Base-by-base conservation (phyloP, 2,888 invertebrate species). In the Bruchidius siliquastri region DNA sequence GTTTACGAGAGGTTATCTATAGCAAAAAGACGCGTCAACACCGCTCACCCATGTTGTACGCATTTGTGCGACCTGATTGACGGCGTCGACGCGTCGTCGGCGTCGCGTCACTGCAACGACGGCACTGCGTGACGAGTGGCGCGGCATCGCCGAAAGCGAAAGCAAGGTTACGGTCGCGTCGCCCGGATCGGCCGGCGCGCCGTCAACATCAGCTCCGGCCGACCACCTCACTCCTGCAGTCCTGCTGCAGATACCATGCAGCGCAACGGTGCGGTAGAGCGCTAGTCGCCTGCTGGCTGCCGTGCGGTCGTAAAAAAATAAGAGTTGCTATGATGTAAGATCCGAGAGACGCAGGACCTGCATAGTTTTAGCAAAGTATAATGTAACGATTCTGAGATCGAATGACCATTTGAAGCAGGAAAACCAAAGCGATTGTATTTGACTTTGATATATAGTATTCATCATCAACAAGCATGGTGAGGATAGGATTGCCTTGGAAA, bases 81-180 rank as follows among this genome's bases (percentile, higher is more conserved):
- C 49, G 49, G 10, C 49, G 1, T 8, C 49, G 49, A 49, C 1
- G 49, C 49, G 49, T 49, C 18, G 49, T 49, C 49, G 13, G 49
- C 49, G 49, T 49, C 49, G 8, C 18, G 18, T 4, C 49, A 13
- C 8, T 49, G 49, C 30, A 30, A 8, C 30, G 30, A 30, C 30
- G 30, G 30, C 30, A 8, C 30, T 30, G 30, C n/a, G n/a, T 30
- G 30, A 30, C 30, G 30, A n/a, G 49, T 49, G 49, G 1, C 6
- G 49, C 49, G 49, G 0, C 49, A 13, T 13, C 49, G 49, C 49
- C 13, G 77, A 75, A 76, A 69, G 76, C 70, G 76, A 78, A 78
- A 78, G 77, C 76, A 78, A 78, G 77, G 77, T 78, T 76, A 78
- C 69, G 78, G 78, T 72, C 78, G 75, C n/a, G n/a, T 30, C 8